phyloP scores from a whole-genome alignment of 2,888 invertebrate species.

The Trichogramma dendrolimi region DNA sequence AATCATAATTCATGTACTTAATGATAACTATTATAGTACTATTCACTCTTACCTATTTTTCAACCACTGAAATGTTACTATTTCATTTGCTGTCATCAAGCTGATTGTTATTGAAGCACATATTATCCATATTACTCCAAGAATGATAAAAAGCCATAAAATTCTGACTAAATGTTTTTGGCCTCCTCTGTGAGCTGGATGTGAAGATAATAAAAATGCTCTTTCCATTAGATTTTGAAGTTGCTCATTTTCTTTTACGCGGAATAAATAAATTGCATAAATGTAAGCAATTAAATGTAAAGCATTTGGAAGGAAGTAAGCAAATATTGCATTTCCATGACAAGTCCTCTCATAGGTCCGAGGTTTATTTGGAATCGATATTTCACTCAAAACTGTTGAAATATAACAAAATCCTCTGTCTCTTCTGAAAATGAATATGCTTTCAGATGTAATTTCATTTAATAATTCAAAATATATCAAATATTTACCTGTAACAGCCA shows the following conservation, averaged over 20 bases:
- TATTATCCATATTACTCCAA: slow-evolving; percentile 69
- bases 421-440: slow-evolving; percentile 54
- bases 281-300: slow-evolving; percentile 71
- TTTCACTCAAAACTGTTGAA: slow-evolving; percentile 28
- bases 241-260: slow-evolving; percentile 76
- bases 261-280: slow-evolving; percentile 69
- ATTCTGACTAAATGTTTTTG: slow-evolving; percentile 67
- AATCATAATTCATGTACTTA: not conserved
- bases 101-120: slow-evolving; percentile 64
- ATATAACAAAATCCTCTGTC: slow-evolving; percentile 68
- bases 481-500: slow-evolving; percentile 69
- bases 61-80: slow-evolving; percentile 64
- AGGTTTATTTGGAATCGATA: slow-evolving; percentile 43
- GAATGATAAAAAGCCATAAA: slow-evolving; percentile 69
- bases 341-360: slow-evolving; percentile 61
- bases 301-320: slow-evolving; percentile 69
- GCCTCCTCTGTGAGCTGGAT: slow-evolving; percentile 62
- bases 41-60: slow-evolving; percentile 55
- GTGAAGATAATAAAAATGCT: slow-evolving; percentile 71
- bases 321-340: slow-evolving; percentile 68
- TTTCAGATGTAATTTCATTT: not conserved
- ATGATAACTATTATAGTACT: not conserved
- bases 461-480: not conserved
- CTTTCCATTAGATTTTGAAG: slow-evolving; percentile 79
- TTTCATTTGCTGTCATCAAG: slow-evolving; percentile 62